phyloP scores from a whole-genome alignment of 1,140 invertebrate species.

The Lepidurus couesii region DNA sequence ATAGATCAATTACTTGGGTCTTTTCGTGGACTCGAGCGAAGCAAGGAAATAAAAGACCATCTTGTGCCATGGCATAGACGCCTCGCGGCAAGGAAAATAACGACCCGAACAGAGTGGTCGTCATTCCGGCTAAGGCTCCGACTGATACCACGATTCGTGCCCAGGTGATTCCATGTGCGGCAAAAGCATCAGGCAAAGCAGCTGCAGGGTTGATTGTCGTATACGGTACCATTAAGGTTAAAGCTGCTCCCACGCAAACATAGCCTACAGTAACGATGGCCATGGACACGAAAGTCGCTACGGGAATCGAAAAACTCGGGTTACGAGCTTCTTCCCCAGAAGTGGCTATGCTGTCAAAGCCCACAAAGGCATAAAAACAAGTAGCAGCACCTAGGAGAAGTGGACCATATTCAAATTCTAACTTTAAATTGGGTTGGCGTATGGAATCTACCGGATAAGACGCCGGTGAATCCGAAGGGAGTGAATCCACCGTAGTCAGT shows the following conservation, averaged over 20 bases:
- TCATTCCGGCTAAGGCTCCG: constrained; percentile 84
- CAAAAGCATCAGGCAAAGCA: constrained; percentile 77
- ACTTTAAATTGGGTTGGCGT: background rate
- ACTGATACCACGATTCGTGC: constrained; percentile 81
- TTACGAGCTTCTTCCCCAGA: constrained; percentile 79
- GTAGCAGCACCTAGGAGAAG: constrained; percentile 64
- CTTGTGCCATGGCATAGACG: constrained; percentile 81
- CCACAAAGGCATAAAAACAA: constrained; percentile 84
- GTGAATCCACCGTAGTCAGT: constrained; percentile 64
- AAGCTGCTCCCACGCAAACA: constrained; percentile 68
- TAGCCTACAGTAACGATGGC: constrained; percentile 69
- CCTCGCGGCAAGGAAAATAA: constrained; percentile 76
- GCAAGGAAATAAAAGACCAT: constrained; percentile 76
- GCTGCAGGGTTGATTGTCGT: constrained; percentile 63
- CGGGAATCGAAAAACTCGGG: constrained; percentile 68
- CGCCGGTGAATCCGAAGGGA: constrained; percentile 69
- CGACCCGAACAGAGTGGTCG: constrained; percentile 71
- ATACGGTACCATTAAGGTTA: constrained; percentile 80
- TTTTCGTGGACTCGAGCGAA: constrained; percentile 65
- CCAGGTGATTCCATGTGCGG: constrained; percentile 56
- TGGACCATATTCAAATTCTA: background rate
- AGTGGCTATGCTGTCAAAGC: constrained; percentile 76
- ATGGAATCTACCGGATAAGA: constrained; percentile 33
- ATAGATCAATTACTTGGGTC: constrained; percentile 52
- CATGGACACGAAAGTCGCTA: constrained; percentile 73